Evolutionary conservation across 92 coral and sea anemone species (phyloP).

Genomic region (Parazoanthus swiftii): DNA sequence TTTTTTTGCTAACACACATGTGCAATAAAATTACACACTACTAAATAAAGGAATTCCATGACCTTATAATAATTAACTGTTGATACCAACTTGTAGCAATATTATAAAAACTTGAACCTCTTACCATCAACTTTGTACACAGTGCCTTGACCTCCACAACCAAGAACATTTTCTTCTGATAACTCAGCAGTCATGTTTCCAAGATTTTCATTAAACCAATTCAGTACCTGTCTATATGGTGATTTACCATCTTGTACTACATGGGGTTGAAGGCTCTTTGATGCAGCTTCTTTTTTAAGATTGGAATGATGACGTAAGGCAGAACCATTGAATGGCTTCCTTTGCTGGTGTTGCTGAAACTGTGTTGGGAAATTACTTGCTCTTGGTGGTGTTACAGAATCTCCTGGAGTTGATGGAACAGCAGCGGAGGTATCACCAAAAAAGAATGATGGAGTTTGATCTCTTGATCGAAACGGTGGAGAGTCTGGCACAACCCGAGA

Average conservation of each 20-base stretch:
- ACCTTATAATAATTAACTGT: too few species aligned
- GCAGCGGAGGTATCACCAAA: too few species aligned
- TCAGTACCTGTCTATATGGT: neutral
- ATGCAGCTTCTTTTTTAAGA: neutral
- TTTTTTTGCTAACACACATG: too few species aligned
- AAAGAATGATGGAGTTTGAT: too few species aligned
- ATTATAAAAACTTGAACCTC: neutral
- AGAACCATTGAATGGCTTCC: neutral
- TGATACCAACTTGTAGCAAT: neutral
- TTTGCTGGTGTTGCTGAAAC: neutral
- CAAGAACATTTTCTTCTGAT: neutral
- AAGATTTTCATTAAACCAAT: neutral
- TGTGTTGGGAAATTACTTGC: neutral
- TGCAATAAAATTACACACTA: too few species aligned
- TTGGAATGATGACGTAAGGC: neutral
- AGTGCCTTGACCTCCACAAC: slow-evolving; percentile 33
- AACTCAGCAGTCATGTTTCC: slow-evolving; percentile 3
- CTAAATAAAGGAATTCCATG: too few species aligned
- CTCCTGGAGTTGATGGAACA: neutral
- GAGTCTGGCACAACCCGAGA: neutral
- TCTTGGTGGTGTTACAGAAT: neutral
- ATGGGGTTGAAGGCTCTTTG: too few species aligned
- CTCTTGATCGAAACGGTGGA: neutral
- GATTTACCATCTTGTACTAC: neutral
- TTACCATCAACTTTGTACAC: slow-evolving; percentile 26